Conservation (phyloP, 2,888 invertebrate species). For the Drosophila sordidula region DNA sequence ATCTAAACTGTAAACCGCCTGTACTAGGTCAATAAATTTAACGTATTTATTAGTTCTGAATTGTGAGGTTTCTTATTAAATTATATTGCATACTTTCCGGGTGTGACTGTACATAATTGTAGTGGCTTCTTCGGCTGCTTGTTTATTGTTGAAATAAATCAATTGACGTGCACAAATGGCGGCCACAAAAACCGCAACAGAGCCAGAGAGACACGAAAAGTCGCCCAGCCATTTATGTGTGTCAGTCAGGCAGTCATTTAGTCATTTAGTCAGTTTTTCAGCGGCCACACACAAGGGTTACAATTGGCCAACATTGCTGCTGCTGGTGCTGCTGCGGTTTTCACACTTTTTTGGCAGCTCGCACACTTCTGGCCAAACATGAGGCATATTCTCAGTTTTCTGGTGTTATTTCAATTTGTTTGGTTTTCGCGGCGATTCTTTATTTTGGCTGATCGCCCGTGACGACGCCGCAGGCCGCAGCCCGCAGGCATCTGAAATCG, state of each 20-base stretch:
- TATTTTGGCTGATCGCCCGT: constrained; percentile 62
- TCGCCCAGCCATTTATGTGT: constrained; percentile 38
- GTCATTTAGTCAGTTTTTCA: constrained; percentile 53
- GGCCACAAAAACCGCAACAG: constrained; percentile 66
- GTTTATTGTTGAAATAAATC: constrained; percentile 70
- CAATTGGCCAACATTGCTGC: constrained; percentile 36
- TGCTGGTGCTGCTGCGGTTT: constrained; percentile 64
- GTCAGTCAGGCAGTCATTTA: constrained; percentile 56
- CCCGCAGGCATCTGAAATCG: constrained; percentile 12
- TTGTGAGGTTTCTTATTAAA: constrained; percentile 14
- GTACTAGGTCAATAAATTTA: not conserved
- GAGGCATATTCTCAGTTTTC: constrained; percentile 40
- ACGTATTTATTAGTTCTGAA: constrained; percentile 5
- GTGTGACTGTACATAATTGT: constrained; percentile 26
- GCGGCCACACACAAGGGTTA: constrained; percentile 32
- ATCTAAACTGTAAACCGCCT: not conserved
- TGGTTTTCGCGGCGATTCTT: constrained; percentile 48
- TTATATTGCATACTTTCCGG: constrained; percentile 19
- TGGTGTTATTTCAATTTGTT: constrained; percentile 75
- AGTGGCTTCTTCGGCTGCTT: constrained; percentile 39
- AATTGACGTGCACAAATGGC: constrained; percentile 54
- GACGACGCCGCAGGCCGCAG: constrained; percentile 8
- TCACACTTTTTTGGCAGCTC: constrained; percentile 71
- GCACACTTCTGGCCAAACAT: constrained; percentile 42
- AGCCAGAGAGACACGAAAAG: constrained; percentile 24